These are phyloP conservation scores for Drosophila paracracens DNA, from an alignment of 2,888 invertebrate species.

Conservation along the genomic window DNA sequence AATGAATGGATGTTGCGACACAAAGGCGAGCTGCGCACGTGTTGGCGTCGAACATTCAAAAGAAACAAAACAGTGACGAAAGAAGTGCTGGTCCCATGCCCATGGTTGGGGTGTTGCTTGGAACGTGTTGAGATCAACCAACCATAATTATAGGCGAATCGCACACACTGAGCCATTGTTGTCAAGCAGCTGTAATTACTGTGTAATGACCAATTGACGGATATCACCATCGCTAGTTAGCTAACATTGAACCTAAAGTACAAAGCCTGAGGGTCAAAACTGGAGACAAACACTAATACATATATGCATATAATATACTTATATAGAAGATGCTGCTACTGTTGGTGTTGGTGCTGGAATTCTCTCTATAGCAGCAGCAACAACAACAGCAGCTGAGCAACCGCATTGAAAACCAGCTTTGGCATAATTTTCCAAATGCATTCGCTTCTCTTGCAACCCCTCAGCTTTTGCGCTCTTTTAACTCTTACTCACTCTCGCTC, in stretches of 20 bases:
- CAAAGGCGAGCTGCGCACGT: constrained; percentile 38
- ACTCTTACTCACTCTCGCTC: constrained; percentile 15
- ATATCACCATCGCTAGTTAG: constrained; percentile 16
- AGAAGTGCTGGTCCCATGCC: constrained; percentile 32
- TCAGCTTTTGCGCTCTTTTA: constrained; percentile 8
- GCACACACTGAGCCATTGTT: constrained; percentile 18
- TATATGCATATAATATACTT: constrained; percentile 6
- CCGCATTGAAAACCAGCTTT: constrained; percentile 69
- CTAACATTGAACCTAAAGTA: constrained; percentile 59
- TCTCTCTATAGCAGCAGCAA: constrained; percentile 9
- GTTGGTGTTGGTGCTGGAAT: constrained; percentile 24
- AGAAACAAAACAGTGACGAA: constrained; percentile 34
- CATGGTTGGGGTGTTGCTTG: constrained; percentile 33
- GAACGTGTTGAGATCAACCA: constrained; percentile 51
- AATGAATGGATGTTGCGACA: constrained; percentile 43
- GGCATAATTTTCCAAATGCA: constrained; percentile 66
- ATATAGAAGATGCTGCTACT: constrained; percentile 35
- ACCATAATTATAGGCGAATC: constrained; percentile 15
- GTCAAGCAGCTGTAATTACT: constrained; percentile 68
- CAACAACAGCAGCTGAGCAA: constrained; percentile 41
- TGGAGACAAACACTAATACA: constrained; percentile 6
- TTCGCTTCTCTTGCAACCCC: constrained; percentile 50
- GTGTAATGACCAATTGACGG: constrained; percentile 60
- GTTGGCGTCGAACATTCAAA: constrained; percentile 31
- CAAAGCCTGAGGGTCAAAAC: constrained; percentile 58